These are phyloP conservation scores for Ashinkailepas kermadecensis DNA, from an alignment of 2,888 invertebrate genomes.

Conservation along the genomic window DNA sequence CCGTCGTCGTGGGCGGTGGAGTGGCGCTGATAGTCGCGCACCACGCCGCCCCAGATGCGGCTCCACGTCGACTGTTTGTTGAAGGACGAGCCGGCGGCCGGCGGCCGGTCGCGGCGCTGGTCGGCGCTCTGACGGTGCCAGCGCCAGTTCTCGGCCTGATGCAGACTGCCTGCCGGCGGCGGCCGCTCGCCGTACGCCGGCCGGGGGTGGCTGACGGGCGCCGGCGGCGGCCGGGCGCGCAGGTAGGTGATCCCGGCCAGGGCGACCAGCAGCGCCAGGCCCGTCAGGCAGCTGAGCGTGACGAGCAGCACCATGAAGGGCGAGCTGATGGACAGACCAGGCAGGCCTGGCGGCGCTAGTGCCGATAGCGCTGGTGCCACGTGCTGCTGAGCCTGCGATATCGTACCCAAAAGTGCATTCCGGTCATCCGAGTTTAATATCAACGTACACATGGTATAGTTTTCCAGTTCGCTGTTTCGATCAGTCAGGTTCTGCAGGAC, in stretches of 20 bases:
- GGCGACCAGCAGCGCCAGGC: background rate
- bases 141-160: background rate
- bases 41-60: constrained; percentile 20
- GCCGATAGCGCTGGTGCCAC: too few relatives aligned
- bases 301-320: background rate
- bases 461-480: too few relatives aligned
- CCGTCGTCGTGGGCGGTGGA: background rate
- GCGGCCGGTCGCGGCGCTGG: background rate
- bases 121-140: background rate
- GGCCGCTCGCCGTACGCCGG: background rate
- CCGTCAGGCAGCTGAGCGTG: background rate
- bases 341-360: too few relatives aligned
- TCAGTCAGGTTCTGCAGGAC: too few relatives aligned
- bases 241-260: background rate
- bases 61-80: background rate
- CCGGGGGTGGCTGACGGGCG: background rate
- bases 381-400: too few relatives aligned
- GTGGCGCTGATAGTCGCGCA: background rate
- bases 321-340: background rate
- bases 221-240: background rate
- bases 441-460: too few relatives aligned
- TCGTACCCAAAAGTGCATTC: too few relatives aligned
- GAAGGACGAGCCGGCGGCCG: background rate
- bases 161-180: background rate
- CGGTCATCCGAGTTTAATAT: too few relatives aligned